Conservation (phyloP, 2,113 vertebrate genomes). For the Xyrauchen texanus region DNA sequence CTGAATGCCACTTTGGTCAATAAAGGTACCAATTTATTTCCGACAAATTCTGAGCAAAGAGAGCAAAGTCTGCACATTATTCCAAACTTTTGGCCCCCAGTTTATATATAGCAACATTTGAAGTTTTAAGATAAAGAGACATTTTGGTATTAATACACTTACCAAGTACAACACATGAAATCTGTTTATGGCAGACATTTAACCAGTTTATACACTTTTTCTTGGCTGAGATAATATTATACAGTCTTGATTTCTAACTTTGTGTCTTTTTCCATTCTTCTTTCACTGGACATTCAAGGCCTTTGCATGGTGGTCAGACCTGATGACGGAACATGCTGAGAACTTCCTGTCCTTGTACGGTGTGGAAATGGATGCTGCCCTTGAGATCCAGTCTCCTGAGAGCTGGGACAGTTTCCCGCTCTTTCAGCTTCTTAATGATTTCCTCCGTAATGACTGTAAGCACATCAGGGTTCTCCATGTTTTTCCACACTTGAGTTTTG, state of each 20-base stretch:
- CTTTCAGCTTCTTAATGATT: slow-evolving; percentile 98
- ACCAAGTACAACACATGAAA: too few relatives aligned
- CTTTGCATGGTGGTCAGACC: slow-evolving; percentile 99
- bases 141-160: too few relatives aligned
- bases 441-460: slow-evolving; percentile 94
- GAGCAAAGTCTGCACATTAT: too few relatives aligned
- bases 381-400: slow-evolving; percentile 97
- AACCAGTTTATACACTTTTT: slow-evolving; percentile 32
- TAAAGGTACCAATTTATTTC: too few relatives aligned
- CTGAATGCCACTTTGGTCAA: too few relatives aligned
- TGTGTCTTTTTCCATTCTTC: slow-evolving; percentile 8
- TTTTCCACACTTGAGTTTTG: too few relatives aligned
- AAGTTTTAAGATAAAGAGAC: too few relatives aligned
- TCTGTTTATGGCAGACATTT: slow-evolving; percentile 2
- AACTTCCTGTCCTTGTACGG: slow-evolving; percentile 96
- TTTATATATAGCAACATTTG: too few relatives aligned
- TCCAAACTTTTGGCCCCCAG: too few relatives aligned
- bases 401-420: slow-evolving; percentile 99
- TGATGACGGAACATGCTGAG: slow-evolving; percentile 98
- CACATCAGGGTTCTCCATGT: slow-evolving; percentile 26
- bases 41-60: too few relatives aligned
- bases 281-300: slow-evolving; percentile 78
- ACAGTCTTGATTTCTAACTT: slow-evolving; percentile 12
- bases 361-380: slow-evolving; percentile 94
- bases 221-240: background rate